Conservation (phyloP, 2,113 vertebrate species). For the Todiramphus saurophagus region DNA sequence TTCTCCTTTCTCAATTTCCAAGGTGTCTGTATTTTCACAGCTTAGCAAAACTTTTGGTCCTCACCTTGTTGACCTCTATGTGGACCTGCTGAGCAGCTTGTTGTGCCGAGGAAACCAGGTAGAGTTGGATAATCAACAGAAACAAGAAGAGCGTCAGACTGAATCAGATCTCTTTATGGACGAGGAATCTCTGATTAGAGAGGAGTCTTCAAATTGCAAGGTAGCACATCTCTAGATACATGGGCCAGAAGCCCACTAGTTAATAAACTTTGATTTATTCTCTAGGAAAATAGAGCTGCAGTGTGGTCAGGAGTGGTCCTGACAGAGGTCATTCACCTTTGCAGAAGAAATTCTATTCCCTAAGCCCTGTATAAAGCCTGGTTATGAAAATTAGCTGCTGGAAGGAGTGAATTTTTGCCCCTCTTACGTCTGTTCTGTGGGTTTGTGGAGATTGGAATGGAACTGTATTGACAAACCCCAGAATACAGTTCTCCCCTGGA, state of each 20-base stretch:
- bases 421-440: not conserved
- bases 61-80: constrained; percentile 62
- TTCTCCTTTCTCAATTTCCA: not conserved
- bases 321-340: not conserved
- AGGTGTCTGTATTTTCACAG: constrained; percentile 57
- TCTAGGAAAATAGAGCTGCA: not conserved
- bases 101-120: constrained; percentile 68
- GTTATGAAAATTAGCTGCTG: not conserved
- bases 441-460: not conserved
- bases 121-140: constrained; percentile 14
- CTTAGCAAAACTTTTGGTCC: constrained; percentile 72
- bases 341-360: not conserved
- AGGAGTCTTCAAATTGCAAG: constrained; percentile 66
- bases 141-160: not conserved
- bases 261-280: not conserved
- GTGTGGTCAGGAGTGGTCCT: not conserved
- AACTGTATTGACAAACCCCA: not conserved
- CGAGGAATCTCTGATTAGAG: constrained; percentile 37
- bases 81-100: constrained; percentile 78
- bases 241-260: not conserved
- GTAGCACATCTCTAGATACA: constrained; percentile 26
- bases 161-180: constrained; percentile 80
- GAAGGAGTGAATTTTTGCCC: not conserved
- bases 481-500: not conserved
- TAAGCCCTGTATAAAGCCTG: not conserved